A percentile compares a stretch with the other conserved stretches of the same genome.
Evolutionary conservation across 2,113 vertebrate species (phyloP).

Genomic region (Galemys pyrenaicus): DNA sequence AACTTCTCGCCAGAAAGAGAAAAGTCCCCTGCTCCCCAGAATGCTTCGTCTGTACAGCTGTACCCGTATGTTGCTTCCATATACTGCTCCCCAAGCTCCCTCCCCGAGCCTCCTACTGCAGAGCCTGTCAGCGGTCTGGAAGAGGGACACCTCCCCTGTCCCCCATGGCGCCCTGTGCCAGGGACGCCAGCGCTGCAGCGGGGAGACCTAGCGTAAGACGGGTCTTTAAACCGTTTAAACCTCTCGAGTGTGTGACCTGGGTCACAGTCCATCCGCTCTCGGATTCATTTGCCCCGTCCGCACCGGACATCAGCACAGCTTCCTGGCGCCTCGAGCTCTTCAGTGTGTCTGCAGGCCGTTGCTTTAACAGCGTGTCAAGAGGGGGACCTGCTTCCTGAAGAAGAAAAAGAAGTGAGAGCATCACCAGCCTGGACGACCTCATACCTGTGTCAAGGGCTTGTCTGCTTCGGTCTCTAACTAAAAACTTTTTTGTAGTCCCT

Average conservation of each 20-base stretch:
- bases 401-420: neutral
- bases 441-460: neutral
- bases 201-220: neutral
- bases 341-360: neutral
- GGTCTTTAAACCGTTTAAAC: neutral
- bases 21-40: neutral
- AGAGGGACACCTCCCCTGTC: neutral
- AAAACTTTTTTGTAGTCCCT: neutral
- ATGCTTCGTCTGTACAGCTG: neutral
- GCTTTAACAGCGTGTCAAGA: neutral
- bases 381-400: neutral
- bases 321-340: neutral
- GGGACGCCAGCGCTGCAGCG: neutral
- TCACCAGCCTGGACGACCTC: neutral
- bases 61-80: neutral
- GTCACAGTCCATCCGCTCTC: neutral
- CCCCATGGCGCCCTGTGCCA: neutral
- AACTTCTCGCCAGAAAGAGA: neutral
- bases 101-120: neutral
- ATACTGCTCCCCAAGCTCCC: neutral
- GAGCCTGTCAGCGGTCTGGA: neutral
- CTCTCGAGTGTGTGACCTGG: neutral
- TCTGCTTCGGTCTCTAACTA: neutral
- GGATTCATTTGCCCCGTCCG: neutral
- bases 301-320: neutral